phyloP scores from a whole-genome alignment of 2,797 vertebrate genomes.

The Eutrigla gurnardus region DNA sequence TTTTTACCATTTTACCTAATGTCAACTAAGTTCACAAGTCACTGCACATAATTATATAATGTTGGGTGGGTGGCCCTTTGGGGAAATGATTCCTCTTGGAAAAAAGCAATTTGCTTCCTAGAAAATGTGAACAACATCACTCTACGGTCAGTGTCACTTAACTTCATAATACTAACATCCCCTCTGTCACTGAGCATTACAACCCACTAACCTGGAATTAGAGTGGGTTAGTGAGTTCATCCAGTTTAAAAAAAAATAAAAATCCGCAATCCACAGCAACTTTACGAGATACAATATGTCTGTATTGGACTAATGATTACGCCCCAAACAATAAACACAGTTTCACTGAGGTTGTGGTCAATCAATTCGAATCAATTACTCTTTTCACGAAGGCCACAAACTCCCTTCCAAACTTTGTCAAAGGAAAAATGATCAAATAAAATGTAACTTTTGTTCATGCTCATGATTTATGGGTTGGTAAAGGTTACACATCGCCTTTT shows the following conservation, averaged over 20 bases:
- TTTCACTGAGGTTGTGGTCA: neutral
- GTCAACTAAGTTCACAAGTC: conserved; percentile 50
- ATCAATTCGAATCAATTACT: neutral
- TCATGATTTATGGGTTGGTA: neutral
- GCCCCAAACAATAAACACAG: neutral
- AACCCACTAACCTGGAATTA: neutral
- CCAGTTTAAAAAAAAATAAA: neutral
- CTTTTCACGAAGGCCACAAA: neutral
- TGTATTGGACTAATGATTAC: neutral
- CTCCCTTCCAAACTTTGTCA: neutral
- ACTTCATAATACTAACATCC: conserved; percentile 18
- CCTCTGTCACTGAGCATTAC: conserved; percentile 8
- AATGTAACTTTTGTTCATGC: neutral
- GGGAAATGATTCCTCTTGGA: conserved; percentile 31
- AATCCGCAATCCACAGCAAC: neutral
- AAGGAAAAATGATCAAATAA: neutral
- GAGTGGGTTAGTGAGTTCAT: conserved; percentile 3
- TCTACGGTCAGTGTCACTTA: conserved; percentile 28
- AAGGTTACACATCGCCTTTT: neutral
- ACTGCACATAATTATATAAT: conserved; percentile 46
- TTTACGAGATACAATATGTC: neutral
- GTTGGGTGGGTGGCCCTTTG: conserved; percentile 43
- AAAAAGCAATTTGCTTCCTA: conserved; percentile 38
- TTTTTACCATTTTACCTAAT: conserved; percentile 51
- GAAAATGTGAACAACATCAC: conserved; percentile 38